Base-by-base conservation (phyloP, 2,113 vertebrate genomes). In the Microcebus murinus region DNA sequence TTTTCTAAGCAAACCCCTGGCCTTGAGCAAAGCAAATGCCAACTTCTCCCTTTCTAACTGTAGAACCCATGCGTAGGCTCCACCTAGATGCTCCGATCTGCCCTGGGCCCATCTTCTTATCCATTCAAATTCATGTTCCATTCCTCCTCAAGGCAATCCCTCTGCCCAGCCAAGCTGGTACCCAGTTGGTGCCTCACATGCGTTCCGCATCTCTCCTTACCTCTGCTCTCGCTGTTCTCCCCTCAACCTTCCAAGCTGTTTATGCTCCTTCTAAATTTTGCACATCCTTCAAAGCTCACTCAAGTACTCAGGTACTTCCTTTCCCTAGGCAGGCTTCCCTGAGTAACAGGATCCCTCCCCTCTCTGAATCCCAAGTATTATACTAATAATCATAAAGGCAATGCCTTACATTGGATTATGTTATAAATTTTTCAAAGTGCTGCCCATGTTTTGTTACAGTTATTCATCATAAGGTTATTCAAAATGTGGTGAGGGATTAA, bases 11-110 rank as follows among this genome's bases (percentile, higher is more conserved):
- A 76, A 96, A 82, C 4, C 14, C 61, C 14, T 67, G 39, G 77
- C 81, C 59, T 88, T 91, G 17, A 91, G 87, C 27, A 71, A 87
- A 86, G 73, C 63, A 88, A 91, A 94, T 20, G 8, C 34, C n/a
- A 42, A 17, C 4, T 14, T 94, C 34, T 88, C 36, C 34, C 55
- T 45, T 86, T 79, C 55, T 73, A 52, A 7, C 25, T 27, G 10
- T 14, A 68, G 73, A 76, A 74, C 50, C 39, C 31, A 8, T 20
- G 25, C 6, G 6, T 11, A 82, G 4, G 25, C 21, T 27, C 42
- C 31, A 14, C 31, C 13, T 71, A 57, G 12, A 68, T 48, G 73
- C 31, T 55, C 45, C 63, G 20, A 1, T 29, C 42, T 81, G 21
- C 48, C 55, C 52, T 39, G 25, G 42, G 52, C 52, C 67, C 71